Evolutionary conservation across 2,113 vertebrate genomes (phyloP).

Genomic region (Paratilapia polleni): DNA sequence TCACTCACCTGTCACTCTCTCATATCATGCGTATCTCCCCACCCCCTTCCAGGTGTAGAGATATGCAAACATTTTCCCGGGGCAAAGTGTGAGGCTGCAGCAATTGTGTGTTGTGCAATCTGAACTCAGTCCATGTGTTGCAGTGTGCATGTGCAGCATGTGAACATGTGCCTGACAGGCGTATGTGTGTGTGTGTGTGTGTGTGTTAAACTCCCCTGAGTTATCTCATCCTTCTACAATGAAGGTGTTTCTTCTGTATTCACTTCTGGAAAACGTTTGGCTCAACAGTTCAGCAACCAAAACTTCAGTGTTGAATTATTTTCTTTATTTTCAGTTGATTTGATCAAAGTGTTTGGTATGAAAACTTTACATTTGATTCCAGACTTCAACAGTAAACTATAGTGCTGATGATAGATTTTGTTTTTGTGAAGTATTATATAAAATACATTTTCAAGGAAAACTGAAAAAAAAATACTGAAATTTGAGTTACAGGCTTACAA

Average conservation of each 20-base stretch:
- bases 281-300: background rate
- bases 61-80: conserved; percentile 17
- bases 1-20: conserved; percentile 1
- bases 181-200: conserved; percentile 10
- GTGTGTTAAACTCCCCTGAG: background rate
- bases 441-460: background rate
- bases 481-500: too few species aligned
- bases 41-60: conserved; percentile 14
- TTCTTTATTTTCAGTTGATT: background rate
- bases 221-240: conserved; percentile 4
- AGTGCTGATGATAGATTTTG: background rate
- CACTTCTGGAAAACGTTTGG: background rate
- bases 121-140: conserved; percentile 43
- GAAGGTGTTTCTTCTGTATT: background rate
- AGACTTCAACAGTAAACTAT: background rate
- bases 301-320: background rate
- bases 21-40: background rate
- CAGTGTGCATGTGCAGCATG: conserved; percentile 21
- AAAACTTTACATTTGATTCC: background rate
- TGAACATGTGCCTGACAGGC: conserved; percentile 31
- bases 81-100: conserved; percentile 33
- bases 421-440: background rate
- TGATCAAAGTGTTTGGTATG: background rate
- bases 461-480: background rate
- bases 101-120: conserved; percentile 38